Evolutionary conservation across 2,888 invertebrate species (phyloP), one percentile per base, ranked within the genome.

Genomic region (Pristionchus fissidentatus): DNA sequence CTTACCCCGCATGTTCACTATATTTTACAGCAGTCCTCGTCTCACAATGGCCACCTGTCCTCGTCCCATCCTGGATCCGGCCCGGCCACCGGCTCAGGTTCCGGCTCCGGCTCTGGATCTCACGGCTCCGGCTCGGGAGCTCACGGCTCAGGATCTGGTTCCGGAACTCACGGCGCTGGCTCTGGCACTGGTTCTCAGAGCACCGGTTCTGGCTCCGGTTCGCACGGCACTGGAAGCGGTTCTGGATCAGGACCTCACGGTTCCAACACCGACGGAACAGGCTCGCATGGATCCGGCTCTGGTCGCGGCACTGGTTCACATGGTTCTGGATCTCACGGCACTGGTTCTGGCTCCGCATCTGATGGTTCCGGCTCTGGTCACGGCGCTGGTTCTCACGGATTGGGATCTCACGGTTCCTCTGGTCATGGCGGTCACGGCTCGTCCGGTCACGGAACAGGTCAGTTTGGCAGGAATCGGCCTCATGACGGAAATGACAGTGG

Each of bases 1-100:
- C 49, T 46, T 41, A 77, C 49, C 19, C 49, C 49, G 75, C 75
- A 77, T 77, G 75, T 4, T 49, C 46, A 49, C 49, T 49, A 46
- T 32, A 26, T 41, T 77, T 49, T 49, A 22, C 49, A 49, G 46
- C 73, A 73, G 73, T 73, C 73, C 73, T 46, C 73, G 73, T 73
- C 73, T 38, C 22, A 32, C 35, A 66, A 38, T 73, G 73, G 46
- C 29, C 22, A 73, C 15, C 49, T 32, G 75, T 75, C 75, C 46
- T 75, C 75, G 75, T 77, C 75, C 49, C 49, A n/a, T 29, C 29
- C 46, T 32, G 22, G 49, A 49, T 0, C 41, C 15, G 55, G 57
- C 19, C 79, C 22, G 5, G 55, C 55, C 26, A 55, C 79, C 22
- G 78, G 52, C 22, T 8, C 75, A 7, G 19, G 13, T 4, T 4